phyloP scores from a whole-genome alignment of 1,140 invertebrate species.

The Araneus ventricosus region DNA sequence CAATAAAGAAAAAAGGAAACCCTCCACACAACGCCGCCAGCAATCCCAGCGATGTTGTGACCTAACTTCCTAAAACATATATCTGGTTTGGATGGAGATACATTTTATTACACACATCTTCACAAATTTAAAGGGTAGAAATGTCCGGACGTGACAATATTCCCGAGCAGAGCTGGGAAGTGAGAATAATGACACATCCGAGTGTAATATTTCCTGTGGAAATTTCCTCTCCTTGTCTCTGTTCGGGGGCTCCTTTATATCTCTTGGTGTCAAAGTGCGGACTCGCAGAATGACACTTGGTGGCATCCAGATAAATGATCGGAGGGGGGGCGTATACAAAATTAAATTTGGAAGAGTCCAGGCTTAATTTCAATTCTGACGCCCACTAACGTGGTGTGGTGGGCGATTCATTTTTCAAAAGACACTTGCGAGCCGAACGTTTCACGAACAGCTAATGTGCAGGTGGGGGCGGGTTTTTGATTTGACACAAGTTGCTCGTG shows the following conservation, averaged over 20 bases:
- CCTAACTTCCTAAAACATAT: not conserved
- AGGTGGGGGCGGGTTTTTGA: too few relatives aligned
- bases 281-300: not conserved
- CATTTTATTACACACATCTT: not conserved
- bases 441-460: too few relatives aligned
- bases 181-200: slow-evolving; percentile 9
- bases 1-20: too few relatives aligned
- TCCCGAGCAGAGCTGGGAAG: not conserved
- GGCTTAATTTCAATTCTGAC: too few relatives aligned
- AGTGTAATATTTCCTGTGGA: slow-evolving; percentile 32
- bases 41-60: not conserved
- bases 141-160: not conserved
- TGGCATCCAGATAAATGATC: not conserved
- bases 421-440: too few relatives aligned
- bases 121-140: not conserved
- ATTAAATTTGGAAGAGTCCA: not conserved
- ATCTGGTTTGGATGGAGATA: not conserved
- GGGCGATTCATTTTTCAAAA: too few relatives aligned
- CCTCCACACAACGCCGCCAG: too few relatives aligned
- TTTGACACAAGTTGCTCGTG: too few relatives aligned
- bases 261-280: not conserved
- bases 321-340: not conserved
- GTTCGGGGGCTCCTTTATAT: not conserved
- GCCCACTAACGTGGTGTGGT: too few relatives aligned
- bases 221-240: slow-evolving; percentile 18